phyloP scores from a whole-genome alignment of 2,797 vertebrate genomes.

The Sebastes matsubarae region DNA sequence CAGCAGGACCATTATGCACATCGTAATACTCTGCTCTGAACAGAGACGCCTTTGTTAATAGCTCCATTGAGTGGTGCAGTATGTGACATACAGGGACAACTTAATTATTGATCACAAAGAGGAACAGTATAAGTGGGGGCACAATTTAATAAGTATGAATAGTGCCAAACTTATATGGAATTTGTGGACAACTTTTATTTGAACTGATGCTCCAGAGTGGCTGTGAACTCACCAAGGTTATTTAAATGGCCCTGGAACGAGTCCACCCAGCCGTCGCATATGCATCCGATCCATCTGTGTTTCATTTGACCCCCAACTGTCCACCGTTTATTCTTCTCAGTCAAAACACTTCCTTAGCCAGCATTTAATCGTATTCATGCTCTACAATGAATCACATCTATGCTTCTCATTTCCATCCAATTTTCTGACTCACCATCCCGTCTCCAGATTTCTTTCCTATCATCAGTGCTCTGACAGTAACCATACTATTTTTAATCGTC shows the following conservation, averaged over 20 bases:
- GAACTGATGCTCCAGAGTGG: background rate
- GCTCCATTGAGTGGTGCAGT: conserved; percentile 40
- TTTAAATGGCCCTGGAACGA: conserved; percentile 14
- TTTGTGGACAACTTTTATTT: conserved; percentile 17
- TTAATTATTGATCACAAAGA: conserved; percentile 60
- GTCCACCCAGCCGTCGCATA: background rate
- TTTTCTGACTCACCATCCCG: conserved; percentile 17
- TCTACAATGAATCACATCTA: conserved; percentile 50
- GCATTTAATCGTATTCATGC: conserved; percentile 50
- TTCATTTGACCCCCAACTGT: conserved; percentile 47
- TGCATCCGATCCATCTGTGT: conserved; percentile 27
- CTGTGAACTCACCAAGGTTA: conserved; percentile 23
- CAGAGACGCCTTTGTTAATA: conserved; percentile 46
- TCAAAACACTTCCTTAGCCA: conserved; percentile 23
- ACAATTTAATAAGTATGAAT: conserved; percentile 21
- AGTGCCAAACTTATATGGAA: conserved; percentile 18
- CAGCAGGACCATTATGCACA: conserved; percentile 32
- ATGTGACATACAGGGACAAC: conserved; percentile 39
- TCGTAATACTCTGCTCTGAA: conserved; percentile 36
- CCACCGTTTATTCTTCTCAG: conserved; percentile 32
- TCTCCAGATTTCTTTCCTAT: conserved; percentile 23
- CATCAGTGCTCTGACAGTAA: conserved; percentile 4
- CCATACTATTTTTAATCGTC: conserved; percentile 19
- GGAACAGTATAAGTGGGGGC: conserved; percentile 26
- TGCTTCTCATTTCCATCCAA: conserved; percentile 51